Conservation (phyloP, 2,113 vertebrate species). For the Lucifuga dentata region DNA sequence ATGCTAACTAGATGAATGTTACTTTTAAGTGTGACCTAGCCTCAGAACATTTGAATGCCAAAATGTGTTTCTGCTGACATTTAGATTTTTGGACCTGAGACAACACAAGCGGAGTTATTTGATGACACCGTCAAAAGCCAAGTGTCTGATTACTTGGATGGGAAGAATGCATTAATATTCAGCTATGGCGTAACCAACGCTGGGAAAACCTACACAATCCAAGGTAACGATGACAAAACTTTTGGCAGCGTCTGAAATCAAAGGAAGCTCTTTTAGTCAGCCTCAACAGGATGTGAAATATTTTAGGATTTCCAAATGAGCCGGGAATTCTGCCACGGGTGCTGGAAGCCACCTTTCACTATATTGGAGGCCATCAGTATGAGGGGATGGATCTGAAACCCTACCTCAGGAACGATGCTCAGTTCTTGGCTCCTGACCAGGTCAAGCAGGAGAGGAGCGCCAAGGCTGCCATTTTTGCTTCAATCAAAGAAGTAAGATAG, state of each 20-base stretch:
- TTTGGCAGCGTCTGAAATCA: neutral
- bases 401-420: constrained; percentile 82
- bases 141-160: constrained; percentile 82
- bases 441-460: constrained; percentile 83
- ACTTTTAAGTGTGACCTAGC: too few species aligned
- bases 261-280: too few species aligned
- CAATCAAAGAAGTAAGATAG: constrained; percentile 85
- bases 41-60: too few species aligned
- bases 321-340: constrained; percentile 88
- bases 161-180: constrained; percentile 88
- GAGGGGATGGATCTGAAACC: constrained; percentile 88
- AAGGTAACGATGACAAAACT: constrained; percentile 78
- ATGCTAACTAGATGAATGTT: too few species aligned
- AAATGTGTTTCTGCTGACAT: neutral
- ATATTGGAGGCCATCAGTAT: constrained; percentile 82
- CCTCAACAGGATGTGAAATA: neutral
- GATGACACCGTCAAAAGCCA: constrained; percentile 84
- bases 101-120: constrained; percentile 86
- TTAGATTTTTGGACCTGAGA: constrained; percentile 89
- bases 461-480: constrained; percentile 84
- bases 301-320: constrained; percentile 85
- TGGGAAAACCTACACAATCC: constrained; percentile 92
- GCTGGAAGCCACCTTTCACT: constrained; percentile 85
- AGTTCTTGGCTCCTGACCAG: constrained; percentile 83
- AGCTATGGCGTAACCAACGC: constrained; percentile 92